Percentiles rank a stretch among this genome's conserved stretches.
These are phyloP conservation scores for Emydura subglobosa DNA, from an alignment of 2,113 vertebrate species.

Conservation along the genomic window DNA sequence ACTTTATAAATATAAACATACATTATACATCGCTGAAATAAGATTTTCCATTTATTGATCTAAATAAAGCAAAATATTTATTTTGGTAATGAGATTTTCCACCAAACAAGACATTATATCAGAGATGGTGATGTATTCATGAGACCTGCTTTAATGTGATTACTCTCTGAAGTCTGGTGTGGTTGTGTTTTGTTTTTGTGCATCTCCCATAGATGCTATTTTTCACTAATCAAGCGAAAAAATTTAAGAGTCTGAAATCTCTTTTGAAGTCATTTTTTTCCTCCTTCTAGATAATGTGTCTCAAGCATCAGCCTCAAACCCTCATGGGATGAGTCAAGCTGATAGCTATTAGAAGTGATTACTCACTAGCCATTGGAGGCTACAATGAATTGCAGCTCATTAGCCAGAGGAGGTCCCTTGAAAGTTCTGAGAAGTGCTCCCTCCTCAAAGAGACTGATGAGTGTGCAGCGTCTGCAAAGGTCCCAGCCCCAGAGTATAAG, in stretches of 20 bases:
- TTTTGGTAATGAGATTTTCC: constrained; percentile 29
- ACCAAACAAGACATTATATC: constrained; percentile 25
- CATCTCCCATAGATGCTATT: neutral
- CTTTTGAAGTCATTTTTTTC: accelerated
- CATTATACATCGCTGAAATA: neutral
- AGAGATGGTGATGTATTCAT: constrained; percentile 35
- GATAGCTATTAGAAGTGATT: neutral
- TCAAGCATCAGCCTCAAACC: neutral
- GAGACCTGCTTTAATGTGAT: neutral
- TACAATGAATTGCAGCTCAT: neutral
- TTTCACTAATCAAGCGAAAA: neutral
- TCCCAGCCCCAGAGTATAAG: neutral
- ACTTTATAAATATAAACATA: neutral
- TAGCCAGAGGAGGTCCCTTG: neutral
- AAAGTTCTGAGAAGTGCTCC: neutral
- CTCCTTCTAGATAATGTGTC: accelerated
- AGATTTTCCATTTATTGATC: neutral
- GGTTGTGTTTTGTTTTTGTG: neutral
- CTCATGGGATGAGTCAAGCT: accelerated
- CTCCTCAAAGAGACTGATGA: neutral
- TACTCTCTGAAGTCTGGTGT: neutral
- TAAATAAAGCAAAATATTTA: constrained; percentile 24
- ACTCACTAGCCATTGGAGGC: neutral
- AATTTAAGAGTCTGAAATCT: neutral
- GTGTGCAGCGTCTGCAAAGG: too few species aligned